A percentile compares a stretch with the other conserved stretches of the same genome.
phyloP scores from a whole-genome alignment of 2,888 invertebrate species.

The Zootermopsis nevadensis region DNA sequence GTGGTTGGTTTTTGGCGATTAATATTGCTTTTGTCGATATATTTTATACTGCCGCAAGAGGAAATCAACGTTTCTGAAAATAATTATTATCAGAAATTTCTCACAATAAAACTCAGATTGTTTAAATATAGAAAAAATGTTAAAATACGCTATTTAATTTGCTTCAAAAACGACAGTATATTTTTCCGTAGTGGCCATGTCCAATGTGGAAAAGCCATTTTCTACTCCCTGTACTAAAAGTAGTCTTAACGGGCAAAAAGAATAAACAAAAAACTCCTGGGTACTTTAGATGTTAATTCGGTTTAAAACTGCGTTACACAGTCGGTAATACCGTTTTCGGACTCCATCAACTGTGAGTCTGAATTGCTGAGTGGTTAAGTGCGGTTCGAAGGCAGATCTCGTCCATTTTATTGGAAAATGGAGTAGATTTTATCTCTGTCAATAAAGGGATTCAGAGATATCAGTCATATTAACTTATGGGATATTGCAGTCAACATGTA shows the following conservation, averaged over 20 bases:
- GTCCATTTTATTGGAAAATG: neutral
- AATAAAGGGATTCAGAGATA: neutral
- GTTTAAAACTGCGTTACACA: neutral
- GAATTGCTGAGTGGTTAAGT: neutral
- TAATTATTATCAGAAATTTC: no score
- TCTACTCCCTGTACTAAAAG: neutral
- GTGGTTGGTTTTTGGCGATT: no score
- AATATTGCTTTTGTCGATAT: no score
- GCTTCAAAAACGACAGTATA: no score
- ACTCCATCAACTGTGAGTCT: neutral
- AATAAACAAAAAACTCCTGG: neutral
- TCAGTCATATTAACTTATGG: neutral
- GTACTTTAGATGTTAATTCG: constrained; percentile 16
- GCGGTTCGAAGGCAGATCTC: neutral
- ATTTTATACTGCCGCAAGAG: no score
- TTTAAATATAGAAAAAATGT: no score
- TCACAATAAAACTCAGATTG: no score
- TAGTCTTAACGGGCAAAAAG: neutral
- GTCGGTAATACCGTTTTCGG: neutral
- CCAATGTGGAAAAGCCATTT: neutral
- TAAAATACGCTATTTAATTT: no score
- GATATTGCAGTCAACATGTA: neutral
- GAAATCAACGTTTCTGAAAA: no score
- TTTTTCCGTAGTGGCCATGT: no score
- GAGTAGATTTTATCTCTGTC: neutral